Evolutionary conservation across 1,140 invertebrate species (phyloP).

Genomic region (Sitophilus oryzae): DNA sequence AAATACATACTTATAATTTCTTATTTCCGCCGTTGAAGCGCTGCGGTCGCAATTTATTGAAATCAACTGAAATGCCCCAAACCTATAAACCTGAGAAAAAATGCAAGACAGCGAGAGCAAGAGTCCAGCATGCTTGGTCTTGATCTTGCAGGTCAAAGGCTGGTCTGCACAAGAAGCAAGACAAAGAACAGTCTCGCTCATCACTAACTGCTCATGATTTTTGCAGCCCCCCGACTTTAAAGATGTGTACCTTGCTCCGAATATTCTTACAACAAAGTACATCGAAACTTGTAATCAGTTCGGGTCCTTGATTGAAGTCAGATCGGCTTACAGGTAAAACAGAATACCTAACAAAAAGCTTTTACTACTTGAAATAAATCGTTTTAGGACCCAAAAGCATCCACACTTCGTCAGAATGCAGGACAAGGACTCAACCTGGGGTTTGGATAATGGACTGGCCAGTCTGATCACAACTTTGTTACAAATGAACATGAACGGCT

Average conservation of each 20-base stretch:
- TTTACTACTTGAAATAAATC: too few relatives aligned
- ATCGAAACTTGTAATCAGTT: conserved; percentile 58
- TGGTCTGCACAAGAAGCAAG: too few relatives aligned
- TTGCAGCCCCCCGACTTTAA: conserved; percentile 20
- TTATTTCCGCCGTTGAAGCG: too few relatives aligned
- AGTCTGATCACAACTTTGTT: conserved; percentile 76
- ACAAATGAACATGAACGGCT: conserved; percentile 77
- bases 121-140: too few relatives aligned
- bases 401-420: conserved; percentile 83
- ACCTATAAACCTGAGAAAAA: too few relatives aligned
- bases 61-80: too few relatives aligned
- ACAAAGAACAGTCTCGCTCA: too few relatives aligned
- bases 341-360: neutral
- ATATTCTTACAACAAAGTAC: conserved; percentile 59
- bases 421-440: conserved; percentile 80
- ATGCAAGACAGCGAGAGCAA: too few relatives aligned
- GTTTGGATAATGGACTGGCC: conserved; percentile 66
- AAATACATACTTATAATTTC: too few relatives aligned
- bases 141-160: too few relatives aligned
- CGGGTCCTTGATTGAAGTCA: conserved; percentile 66
- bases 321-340: conserved; percentile 50
- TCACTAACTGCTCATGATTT: conserved; percentile 1
- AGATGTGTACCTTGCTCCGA: conserved; percentile 51
- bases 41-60: too few relatives aligned
- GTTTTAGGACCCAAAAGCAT: conserved; percentile 61